Percentiles rank a stretch among this genome's conserved stretches.
phyloP scores from a whole-genome alignment of 64 coral and sea anemone genomes.

The Hydrozoanthus tunicans region DNA sequence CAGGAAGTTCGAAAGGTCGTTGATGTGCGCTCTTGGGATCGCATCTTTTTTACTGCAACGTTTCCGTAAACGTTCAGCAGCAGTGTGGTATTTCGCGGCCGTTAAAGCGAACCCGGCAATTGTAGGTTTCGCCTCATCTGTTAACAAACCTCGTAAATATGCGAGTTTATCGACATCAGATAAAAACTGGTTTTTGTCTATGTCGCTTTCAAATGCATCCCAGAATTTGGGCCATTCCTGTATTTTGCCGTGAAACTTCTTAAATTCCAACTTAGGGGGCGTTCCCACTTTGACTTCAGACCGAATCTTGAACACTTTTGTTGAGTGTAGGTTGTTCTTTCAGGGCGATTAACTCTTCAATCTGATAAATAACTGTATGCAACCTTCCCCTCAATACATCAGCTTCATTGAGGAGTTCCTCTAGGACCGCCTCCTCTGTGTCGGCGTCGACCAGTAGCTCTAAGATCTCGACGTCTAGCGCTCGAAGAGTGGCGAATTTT shows the following conservation, averaged over 20 bases:
- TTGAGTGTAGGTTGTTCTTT: too few relatives aligned
- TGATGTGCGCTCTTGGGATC: too few relatives aligned
- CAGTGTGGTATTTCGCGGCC: neutral
- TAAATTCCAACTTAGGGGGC: neutral
- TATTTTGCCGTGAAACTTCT: neutral
- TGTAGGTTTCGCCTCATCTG: neutral
- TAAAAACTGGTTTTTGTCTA: neutral
- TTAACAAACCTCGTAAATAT: neutral
- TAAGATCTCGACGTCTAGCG: too few relatives aligned
- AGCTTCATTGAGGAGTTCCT: too few relatives aligned
- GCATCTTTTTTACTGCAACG: neutral
- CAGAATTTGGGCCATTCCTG: neutral
- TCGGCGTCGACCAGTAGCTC: too few relatives aligned
- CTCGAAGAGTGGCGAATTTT: too few relatives aligned
- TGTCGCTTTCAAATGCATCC: constrained; percentile 9
- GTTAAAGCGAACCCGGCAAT: neutral
- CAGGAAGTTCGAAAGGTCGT: too few relatives aligned
- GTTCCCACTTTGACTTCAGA: too few relatives aligned
- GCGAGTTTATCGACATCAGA: neutral
- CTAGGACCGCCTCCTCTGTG: too few relatives aligned
- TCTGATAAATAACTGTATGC: neutral
- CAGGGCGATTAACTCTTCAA: too few relatives aligned
- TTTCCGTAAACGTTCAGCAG: neutral
- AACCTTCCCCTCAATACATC: too few relatives aligned
- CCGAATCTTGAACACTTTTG: too few relatives aligned